Evolutionary conservation across 2,888 invertebrate genomes (phyloP), one percentile per base, ranked within the genome.

Genomic region (Dasypogon diadema): DNA sequence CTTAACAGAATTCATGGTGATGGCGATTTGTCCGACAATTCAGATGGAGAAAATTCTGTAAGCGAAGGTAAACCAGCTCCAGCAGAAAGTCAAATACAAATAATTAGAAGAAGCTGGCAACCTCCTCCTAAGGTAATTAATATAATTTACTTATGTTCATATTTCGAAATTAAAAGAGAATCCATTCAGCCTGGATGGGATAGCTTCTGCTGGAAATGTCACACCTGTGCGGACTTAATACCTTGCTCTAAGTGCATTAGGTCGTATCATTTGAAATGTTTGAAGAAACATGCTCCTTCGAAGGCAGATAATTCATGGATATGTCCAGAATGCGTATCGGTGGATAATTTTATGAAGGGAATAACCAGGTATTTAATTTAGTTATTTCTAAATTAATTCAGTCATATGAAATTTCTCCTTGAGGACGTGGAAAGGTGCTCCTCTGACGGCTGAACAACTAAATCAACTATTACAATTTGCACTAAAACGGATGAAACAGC

Each of bases 181-280:
- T n/a, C 75, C 48, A 81, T 84, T 51, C 77, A 89, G 89, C 81
- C 81, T 51, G 87, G 89, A 22, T 88, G 89, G 82, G 96, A 96
- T 85, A 88, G 90, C 14, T 97, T 92, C 84, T 98, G 98, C 85
- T 98, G 97, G 97, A 88, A 93, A 78, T 98, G 98, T 82, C 96
- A 97, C 82, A 91, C 92, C 82, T 91, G 92, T 56, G 88, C 88
- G 1, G 87, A 88, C 0, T 82, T 87, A 14, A 85, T 90, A 81
- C 87, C 88, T 5, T 97, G 97, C 84, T 92, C 92, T 30, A 91
- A 92, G 18, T 98, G 98, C 84, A 93, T 94, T 2, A 88, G 97
- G 24, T 91, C 93, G 0, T 97, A 90, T 87, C 98, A 98, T 87
- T 88, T 88, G 12, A 92, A 91, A 83, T 98, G 98, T 85, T 88